Evolutionary conservation across 2,888 invertebrate genomes (phyloP).

Genomic region (Andrena marginata): DNA sequence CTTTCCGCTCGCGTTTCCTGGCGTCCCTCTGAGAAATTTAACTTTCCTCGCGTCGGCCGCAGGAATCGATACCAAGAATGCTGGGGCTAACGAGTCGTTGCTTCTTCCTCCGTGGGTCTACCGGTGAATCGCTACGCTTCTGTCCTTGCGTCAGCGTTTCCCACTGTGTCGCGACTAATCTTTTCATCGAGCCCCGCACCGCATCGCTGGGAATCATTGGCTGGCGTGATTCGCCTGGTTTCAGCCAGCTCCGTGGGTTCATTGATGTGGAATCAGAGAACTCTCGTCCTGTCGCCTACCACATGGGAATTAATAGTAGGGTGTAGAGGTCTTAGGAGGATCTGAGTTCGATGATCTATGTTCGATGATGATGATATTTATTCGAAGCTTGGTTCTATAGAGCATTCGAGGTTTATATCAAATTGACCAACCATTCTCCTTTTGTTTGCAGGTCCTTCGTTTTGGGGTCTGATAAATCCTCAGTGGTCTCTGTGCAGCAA

Average conservation of each 20-base stretch:
- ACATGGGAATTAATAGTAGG: too few relatives aligned
- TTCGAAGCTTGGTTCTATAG: too few relatives aligned
- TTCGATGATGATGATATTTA: too few relatives aligned
- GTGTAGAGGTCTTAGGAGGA: too few relatives aligned
- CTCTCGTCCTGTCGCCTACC: too few relatives aligned
- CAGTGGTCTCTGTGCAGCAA: slow-evolving; percentile 99
- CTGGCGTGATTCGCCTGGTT: background rate
- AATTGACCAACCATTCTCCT: background rate
- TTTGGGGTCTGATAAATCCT: slow-evolving; percentile 99
- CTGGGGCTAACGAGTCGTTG: slow-evolving; percentile 63
- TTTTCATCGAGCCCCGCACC: background rate
- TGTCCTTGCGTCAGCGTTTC: slow-evolving; percentile 12
- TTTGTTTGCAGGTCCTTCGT: slow-evolving; percentile 93
- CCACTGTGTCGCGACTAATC: background rate
- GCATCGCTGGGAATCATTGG: background rate
- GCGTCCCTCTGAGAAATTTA: slow-evolving; percentile 79
- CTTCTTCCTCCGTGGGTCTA: slow-evolving; percentile 38
- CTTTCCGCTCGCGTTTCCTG: slow-evolving; percentile 47
- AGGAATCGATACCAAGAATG: slow-evolving; percentile 70
- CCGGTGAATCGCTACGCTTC: background rate
- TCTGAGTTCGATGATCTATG: too few relatives aligned
- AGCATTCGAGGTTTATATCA: background rate
- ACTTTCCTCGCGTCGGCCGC: slow-evolving; percentile 72
- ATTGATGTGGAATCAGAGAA: too few relatives aligned
- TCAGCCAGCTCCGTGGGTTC: background rate